Evolutionary conservation across 2,113 vertebrate genomes (phyloP).

Genomic region (Craseonycteris thonglongyai): DNA sequence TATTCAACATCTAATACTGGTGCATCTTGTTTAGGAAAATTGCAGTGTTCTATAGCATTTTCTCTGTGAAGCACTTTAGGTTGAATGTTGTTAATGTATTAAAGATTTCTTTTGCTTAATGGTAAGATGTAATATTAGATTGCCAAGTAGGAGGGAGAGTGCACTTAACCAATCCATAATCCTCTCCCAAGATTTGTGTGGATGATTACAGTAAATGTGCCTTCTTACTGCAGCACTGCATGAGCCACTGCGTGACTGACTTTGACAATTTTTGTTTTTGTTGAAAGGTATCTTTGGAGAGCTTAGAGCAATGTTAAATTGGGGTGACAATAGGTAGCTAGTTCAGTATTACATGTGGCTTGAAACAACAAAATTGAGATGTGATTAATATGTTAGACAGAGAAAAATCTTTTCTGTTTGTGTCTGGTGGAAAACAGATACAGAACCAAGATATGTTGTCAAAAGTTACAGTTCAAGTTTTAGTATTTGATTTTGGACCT

Average conservation of each 20-base stretch:
- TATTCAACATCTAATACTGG: neutral
- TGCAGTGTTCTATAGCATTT: neutral
- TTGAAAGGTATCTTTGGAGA: slow-evolving; percentile 29
- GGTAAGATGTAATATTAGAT: neutral
- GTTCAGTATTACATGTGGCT: neutral
- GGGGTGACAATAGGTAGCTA: neutral
- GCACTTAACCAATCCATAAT: slow-evolving; percentile 27
- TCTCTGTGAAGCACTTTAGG: slow-evolving; percentile 35
- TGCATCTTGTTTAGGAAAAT: neutral
- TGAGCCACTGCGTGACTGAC: neutral
- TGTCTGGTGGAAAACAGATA: neutral
- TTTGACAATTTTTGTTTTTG: slow-evolving; percentile 24
- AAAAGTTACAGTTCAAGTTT: neutral
- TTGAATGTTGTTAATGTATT: slow-evolving; percentile 32
- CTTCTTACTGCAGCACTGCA: neutral
- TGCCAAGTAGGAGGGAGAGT: slow-evolving; percentile 35
- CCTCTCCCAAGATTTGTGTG: neutral
- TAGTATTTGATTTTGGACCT: neutral
- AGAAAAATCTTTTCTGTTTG: neutral
- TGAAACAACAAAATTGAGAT: neutral
- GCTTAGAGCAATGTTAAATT: slow-evolving; percentile 8
- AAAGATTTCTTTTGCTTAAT: slow-evolving; percentile 49
- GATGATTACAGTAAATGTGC: neutral
- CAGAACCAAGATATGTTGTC: neutral
- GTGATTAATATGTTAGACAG: neutral